phyloP scores from a whole-genome alignment of 1,140 invertebrate species.

The Paralvinella palmiformis region DNA sequence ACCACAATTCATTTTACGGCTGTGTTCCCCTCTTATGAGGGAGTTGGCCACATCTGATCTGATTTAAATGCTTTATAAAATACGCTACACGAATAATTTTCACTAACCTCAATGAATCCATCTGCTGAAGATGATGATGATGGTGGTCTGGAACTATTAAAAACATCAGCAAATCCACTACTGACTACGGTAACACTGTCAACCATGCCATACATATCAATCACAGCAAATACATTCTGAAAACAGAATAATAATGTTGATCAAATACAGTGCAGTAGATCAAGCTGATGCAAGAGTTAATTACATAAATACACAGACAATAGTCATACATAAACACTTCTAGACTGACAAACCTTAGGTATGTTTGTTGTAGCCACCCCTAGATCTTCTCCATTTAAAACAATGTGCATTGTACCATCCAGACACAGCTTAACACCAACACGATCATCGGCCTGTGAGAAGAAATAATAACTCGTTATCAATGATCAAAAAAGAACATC shows the following conservation, averaged over 20 bases:
- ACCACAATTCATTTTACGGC: too few relatives aligned
- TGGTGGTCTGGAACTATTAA: conserved; percentile 8
- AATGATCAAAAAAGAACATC: too few relatives aligned
- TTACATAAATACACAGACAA: too few relatives aligned
- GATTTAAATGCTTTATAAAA: too few relatives aligned
- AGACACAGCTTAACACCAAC: conserved; percentile 53
- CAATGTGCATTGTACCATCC: conserved; percentile 56
- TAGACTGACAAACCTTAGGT: conserved; percentile 60
- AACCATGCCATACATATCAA: conserved; percentile 67
- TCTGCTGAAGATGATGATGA: background rate
- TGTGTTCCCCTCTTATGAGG: too few relatives aligned
- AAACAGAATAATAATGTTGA: conserved; percentile 25
- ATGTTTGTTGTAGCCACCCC: conserved; percentile 72
- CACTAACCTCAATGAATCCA: too few relatives aligned
- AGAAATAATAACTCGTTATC: too few relatives aligned
- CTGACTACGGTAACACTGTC: conserved; percentile 62
- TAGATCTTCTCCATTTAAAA: conserved; percentile 76
- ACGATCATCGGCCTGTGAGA: conserved; percentile 58
- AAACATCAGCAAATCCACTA: conserved; percentile 27
- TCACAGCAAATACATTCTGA: conserved; percentile 66
- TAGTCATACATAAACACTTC: conserved; percentile 6
- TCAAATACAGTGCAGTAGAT: too few relatives aligned
- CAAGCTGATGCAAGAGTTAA: too few relatives aligned
- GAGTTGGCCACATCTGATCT: too few relatives aligned
- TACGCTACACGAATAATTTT: too few relatives aligned